Evolutionary conservation across 2,797 vertebrate species (phyloP).

Genomic region (Ciconia nigra): DNA sequence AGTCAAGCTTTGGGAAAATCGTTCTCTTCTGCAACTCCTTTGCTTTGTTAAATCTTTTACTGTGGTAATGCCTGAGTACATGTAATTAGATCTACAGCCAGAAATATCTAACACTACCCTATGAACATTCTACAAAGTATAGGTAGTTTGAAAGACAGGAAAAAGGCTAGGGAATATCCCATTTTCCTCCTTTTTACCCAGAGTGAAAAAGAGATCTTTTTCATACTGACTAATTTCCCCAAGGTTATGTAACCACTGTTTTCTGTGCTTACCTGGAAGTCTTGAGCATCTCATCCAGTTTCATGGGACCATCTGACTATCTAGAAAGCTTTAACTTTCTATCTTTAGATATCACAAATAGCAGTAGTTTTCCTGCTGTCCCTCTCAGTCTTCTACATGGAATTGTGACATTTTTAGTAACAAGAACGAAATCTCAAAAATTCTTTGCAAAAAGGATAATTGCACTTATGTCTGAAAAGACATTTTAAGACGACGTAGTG

Average conservation of each 20-base stretch:
- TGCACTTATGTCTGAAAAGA: not conserved
- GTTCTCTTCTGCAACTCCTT: not conserved
- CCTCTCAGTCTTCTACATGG: not conserved
- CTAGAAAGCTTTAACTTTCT: not conserved
- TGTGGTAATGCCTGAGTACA: not conserved
- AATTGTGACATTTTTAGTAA: not conserved
- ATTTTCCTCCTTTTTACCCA: not conserved
- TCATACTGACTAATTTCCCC: not conserved
- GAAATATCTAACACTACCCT: not conserved
- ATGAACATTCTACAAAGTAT: not conserved
- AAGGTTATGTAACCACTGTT: not conserved
- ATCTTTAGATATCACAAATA: not conserved
- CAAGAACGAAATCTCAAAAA: not conserved
- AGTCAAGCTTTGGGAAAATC: not conserved
- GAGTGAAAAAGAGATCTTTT: not conserved
- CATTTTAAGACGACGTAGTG: not conserved
- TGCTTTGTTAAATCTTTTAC: not conserved
- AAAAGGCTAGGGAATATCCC: not conserved
- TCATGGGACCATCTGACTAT: not conserved
- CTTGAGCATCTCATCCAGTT: not conserved
- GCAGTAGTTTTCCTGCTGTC: not conserved
- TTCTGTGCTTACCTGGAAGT: not conserved
- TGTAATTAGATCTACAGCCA: not conserved
- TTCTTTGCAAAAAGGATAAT: not conserved
- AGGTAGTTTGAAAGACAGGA: not conserved